Percentiles rank a stretch among this genome's conserved stretches.
Evolutionary conservation across 2,797 vertebrate species (phyloP).

Genomic region (Premnoplex brunnescens): DNA sequence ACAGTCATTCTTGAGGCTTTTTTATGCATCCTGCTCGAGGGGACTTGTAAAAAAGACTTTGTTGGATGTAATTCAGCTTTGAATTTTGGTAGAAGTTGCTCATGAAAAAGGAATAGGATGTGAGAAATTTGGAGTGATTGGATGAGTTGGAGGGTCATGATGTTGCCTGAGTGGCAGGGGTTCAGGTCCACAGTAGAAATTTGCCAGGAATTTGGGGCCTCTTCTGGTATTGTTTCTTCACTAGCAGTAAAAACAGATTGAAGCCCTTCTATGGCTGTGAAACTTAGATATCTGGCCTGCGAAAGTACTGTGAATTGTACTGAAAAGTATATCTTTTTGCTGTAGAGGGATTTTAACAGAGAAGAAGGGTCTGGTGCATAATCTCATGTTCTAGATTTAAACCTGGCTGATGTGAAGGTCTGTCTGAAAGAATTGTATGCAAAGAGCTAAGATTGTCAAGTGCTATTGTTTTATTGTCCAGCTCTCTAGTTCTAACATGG

Average conservation of each 20-base stretch:
- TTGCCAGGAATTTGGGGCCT: neutral
- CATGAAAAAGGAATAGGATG: neutral
- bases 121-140: neutral
- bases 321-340: neutral
- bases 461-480: neutral
- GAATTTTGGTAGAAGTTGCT: neutral
- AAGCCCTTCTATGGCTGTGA: neutral
- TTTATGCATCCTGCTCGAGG: neutral
- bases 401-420: neutral
- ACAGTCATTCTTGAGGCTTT: neutral
- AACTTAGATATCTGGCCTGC: neutral
- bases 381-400: neutral
- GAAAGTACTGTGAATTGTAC: neutral
- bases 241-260: neutral
- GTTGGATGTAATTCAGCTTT: neutral
- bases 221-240: neutral
- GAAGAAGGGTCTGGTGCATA: neutral
- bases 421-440: neutral
- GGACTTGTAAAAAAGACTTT: neutral
- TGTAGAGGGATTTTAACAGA: neutral
- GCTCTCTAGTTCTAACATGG: neutral
- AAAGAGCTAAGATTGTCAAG: neutral
- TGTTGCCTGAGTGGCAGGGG: neutral
- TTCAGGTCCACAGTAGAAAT: neutral
- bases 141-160: rapidly evolving